Evolutionary conservation across 2,888 invertebrate genomes (phyloP).

Genomic region (Campaea margaritaria): DNA sequence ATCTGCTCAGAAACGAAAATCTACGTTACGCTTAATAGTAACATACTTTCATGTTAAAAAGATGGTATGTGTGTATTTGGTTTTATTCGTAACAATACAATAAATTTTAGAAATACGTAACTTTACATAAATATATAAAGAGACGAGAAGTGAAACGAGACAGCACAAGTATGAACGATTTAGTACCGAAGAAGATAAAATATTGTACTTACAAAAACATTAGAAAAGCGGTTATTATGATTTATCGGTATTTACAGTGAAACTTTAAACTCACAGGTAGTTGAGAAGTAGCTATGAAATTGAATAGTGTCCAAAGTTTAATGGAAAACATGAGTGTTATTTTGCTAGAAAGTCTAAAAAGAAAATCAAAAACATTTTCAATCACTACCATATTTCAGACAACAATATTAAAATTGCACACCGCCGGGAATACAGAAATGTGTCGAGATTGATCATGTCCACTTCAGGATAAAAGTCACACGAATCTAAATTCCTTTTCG

Average conservation of each 20-base stretch:
- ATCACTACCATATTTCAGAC: neutral
- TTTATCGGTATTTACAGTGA: constrained; percentile 25
- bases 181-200: constrained; percentile 19
- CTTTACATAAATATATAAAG: constrained; percentile 13
- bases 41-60: constrained; percentile 6
- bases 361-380: neutral
- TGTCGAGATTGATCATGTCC: constrained; percentile 17
- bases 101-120: constrained; percentile 10
- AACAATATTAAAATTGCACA: constrained; percentile 2
- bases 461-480: constrained; percentile 15
- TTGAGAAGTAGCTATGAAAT: constrained; percentile 14
- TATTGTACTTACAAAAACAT: constrained; percentile 21
- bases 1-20: constrained; percentile 4
- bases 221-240: constrained; percentile 10
- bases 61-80: constrained; percentile 9
- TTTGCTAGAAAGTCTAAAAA: too few species aligned
- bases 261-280: constrained; percentile 22
- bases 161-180: constrained; percentile 21
- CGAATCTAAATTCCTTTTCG: constrained; percentile 9
- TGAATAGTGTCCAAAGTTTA: constrained; percentile 14
- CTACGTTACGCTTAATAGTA: neutral
- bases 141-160: constrained; percentile 19
- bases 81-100: constrained; percentile 9
- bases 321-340: neutral
- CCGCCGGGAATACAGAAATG: neutral